A percentile compares a stretch with the other conserved stretches of the same genome.
Conservation (phyloP, 2,797 vertebrate genomes). For the Bucorvus abyssinicus region DNA sequence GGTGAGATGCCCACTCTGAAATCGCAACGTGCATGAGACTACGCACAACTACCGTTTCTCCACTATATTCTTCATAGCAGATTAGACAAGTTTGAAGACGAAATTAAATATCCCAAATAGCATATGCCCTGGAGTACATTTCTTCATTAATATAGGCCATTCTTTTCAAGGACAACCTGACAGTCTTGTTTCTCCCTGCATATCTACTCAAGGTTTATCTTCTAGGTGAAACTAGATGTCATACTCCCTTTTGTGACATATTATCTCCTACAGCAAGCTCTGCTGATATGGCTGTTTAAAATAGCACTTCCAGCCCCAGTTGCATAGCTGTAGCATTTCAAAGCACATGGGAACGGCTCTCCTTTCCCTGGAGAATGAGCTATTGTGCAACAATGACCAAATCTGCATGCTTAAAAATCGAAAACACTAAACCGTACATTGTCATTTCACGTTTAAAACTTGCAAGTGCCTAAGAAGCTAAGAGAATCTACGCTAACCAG, state of each 20-base stretch:
- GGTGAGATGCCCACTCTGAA: neutral
- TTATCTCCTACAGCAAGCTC: constrained; percentile 63
- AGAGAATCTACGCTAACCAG: neutral
- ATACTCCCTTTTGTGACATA: constrained; percentile 60
- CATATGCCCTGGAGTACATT: constrained; percentile 38
- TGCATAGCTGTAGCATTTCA: constrained; percentile 48
- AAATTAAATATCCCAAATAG: constrained; percentile 52
- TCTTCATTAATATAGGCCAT: constrained; percentile 57
- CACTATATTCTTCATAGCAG: neutral
- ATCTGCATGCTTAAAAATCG: neutral
- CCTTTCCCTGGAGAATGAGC: neutral
- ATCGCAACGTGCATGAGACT: neutral
- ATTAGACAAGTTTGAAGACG: constrained; percentile 14
- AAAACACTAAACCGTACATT: neutral
- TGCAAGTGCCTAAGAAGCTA: neutral
- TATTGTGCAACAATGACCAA: neutral
- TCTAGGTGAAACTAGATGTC: constrained; percentile 64
- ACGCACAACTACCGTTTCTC: neutral
- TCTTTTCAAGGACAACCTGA: constrained; percentile 57
- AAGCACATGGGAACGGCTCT: constrained; percentile 31
- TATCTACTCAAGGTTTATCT: constrained; percentile 65
- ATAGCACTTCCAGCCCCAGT: constrained; percentile 35
- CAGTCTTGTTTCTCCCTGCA: constrained; percentile 50
- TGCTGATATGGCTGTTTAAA: constrained; percentile 65
- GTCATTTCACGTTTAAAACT: neutral